Evolutionary conservation across 2,797 vertebrate genomes (phyloP).

Genomic region (Ispidina picta): DNA sequence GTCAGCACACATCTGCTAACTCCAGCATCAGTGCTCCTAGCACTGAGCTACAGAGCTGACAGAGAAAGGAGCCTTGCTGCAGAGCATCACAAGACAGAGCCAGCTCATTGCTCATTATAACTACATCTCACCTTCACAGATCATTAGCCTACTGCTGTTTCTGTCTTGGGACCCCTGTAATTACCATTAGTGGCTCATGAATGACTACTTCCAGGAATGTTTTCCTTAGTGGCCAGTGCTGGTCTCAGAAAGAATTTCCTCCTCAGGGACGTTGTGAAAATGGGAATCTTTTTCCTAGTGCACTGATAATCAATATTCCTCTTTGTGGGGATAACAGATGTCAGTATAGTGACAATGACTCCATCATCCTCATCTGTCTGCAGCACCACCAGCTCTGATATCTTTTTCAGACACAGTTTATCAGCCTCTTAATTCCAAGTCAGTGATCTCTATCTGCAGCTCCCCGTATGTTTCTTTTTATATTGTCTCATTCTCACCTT

Average conservation of each 20-base stretch:
- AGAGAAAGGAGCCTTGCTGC: neutral
- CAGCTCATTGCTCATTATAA: neutral
- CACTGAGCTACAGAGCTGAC: neutral
- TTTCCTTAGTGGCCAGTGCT: neutral
- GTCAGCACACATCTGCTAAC: neutral
- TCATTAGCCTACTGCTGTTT: neutral
- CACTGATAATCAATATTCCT: neutral
- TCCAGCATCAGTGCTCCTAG: neutral
- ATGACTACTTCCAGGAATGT: neutral
- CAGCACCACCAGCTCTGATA: neutral
- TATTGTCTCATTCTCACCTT: neutral
- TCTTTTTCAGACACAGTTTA: neutral
- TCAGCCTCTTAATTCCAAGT: neutral
- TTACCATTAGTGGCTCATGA: neutral
- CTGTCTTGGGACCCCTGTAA: neutral
- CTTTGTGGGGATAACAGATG: neutral
- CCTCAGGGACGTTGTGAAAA: neutral
- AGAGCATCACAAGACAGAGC: neutral
- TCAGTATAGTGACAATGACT: neutral
- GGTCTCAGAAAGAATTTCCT: neutral
- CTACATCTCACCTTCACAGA: neutral
- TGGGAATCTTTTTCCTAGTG: neutral
- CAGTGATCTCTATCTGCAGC: conserved; percentile 4
- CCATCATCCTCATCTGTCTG: neutral
- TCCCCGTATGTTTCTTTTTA: conserved; percentile 2